Percentiles rank a stretch among this genome's conserved stretches.
Evolutionary conservation across 2,888 invertebrate genomes (phyloP).

Genomic region (Drosophila cracens): DNA sequence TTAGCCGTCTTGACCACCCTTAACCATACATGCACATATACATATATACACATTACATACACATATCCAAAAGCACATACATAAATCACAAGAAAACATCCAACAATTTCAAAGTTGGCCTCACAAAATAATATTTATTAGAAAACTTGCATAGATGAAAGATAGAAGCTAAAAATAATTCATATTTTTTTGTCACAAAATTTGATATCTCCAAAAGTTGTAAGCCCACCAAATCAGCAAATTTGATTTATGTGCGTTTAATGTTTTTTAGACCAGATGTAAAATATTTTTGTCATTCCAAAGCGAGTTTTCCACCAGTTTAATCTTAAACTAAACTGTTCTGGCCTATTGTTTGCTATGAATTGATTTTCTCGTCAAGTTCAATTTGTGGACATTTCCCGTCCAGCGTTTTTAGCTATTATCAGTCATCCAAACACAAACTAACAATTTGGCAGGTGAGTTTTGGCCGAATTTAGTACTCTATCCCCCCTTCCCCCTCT

Average conservation of each 20-base stretch:
- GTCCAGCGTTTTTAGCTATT: background rate
- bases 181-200: background rate
- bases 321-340: background rate
- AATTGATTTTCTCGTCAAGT: background rate
- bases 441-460: slow-evolving; percentile 8
- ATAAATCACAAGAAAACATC: background rate
- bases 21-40: background rate
- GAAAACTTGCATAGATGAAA: background rate
- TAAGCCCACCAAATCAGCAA: background rate
- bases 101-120: background rate
- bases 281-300: background rate
- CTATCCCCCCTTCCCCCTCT: too few species aligned
- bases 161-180: background rate
- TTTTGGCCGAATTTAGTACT: background rate
- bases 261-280: background rate
- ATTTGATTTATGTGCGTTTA: background rate
- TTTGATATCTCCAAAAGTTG: background rate
- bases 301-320: background rate
- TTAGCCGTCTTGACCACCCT: background rate
- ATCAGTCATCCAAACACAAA: slow-evolving; percentile 2
- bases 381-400: slow-evolving; percentile 1
- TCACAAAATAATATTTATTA: background rate
- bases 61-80: background rate
- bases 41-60: background rate
- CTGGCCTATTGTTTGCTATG: background rate